Evolutionary conservation across 2,888 invertebrate genomes (phyloP).

Genomic region (Eristalinus sepulchralis): DNA sequence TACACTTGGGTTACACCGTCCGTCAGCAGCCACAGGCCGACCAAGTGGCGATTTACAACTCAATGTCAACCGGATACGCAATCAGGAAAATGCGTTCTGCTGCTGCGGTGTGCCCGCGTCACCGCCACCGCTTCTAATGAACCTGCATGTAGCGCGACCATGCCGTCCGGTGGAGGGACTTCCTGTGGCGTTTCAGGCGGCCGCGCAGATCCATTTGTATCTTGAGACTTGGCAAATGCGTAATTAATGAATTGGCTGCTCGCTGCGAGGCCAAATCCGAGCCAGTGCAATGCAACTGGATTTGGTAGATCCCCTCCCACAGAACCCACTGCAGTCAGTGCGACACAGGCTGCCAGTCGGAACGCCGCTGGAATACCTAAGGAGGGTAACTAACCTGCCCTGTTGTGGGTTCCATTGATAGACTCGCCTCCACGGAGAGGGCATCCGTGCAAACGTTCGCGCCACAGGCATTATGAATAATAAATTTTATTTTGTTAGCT

Average conservation of each 20-base stretch:
- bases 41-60: conserved; percentile 52
- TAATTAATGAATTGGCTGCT: conserved; percentile 25
- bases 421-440: not conserved
- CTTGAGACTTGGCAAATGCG: conserved; percentile 39
- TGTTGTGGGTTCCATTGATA: conserved; percentile 51
- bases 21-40: not conserved
- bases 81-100: conserved; percentile 55
- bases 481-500: conserved; percentile 45
- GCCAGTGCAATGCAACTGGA: conserved; percentile 1
- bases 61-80: conserved; percentile 60
- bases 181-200: conserved; percentile 18
- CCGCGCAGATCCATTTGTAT: conserved; percentile 22
- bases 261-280: not conserved
- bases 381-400: conserved; percentile 70
- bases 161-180: not conserved
- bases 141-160: not conserved
- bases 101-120: not conserved
- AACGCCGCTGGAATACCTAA: conserved; percentile 61
- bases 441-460: conserved; percentile 16
- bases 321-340: not conserved
- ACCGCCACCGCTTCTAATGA: not conserved
- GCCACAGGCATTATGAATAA: conserved; percentile 60
- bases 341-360: conserved; percentile 19
- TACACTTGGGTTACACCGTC: conserved; percentile 12
- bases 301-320: not conserved